phyloP scores from a whole-genome alignment of 1,140 invertebrate species.

The Anthonomus grandis region DNA sequence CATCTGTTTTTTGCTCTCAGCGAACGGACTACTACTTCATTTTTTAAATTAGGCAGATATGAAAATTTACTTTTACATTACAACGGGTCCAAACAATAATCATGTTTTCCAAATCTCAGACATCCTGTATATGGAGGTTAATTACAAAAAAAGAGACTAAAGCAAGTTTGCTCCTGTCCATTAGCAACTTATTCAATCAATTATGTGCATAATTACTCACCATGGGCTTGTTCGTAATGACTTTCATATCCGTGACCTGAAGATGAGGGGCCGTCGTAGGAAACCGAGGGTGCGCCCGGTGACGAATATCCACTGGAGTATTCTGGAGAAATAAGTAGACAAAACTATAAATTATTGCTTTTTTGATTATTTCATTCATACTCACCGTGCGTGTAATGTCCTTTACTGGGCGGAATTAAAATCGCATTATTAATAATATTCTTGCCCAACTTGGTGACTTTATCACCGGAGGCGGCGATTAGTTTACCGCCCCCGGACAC shows the following conservation, averaged over 20 bases:
- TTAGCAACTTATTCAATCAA: too few species aligned
- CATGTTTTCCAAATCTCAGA: too few species aligned
- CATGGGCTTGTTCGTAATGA: constrained; percentile 16
- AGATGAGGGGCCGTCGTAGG: constrained; percentile 14
- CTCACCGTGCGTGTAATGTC: constrained; percentile 33
- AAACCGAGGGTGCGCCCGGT: constrained; percentile 12
- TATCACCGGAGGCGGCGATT: constrained; percentile 67
- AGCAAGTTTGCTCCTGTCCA: too few species aligned
- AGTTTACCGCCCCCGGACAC: constrained; percentile 70
- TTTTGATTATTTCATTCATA: neutral
- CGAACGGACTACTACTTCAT: too few species aligned
- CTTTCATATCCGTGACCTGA: constrained; percentile 16
- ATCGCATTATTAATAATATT: constrained; percentile 70
- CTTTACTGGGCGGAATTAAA: constrained; percentile 52
- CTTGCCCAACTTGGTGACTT: constrained; percentile 71
- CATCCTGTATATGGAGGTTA: too few species aligned
- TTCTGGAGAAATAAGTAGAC: constrained; percentile 4
- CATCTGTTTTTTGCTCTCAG: too few species aligned
- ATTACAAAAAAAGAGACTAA: too few species aligned
- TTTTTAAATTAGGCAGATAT: too few species aligned
- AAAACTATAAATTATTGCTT: neutral
- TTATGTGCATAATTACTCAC: too few species aligned
- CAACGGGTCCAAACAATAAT: too few species aligned
- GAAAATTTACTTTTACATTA: too few species aligned
- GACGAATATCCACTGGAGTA: constrained; percentile 7